Evolutionary conservation across 2,888 invertebrate species (phyloP).

Genomic region (Hetaerina titia): DNA sequence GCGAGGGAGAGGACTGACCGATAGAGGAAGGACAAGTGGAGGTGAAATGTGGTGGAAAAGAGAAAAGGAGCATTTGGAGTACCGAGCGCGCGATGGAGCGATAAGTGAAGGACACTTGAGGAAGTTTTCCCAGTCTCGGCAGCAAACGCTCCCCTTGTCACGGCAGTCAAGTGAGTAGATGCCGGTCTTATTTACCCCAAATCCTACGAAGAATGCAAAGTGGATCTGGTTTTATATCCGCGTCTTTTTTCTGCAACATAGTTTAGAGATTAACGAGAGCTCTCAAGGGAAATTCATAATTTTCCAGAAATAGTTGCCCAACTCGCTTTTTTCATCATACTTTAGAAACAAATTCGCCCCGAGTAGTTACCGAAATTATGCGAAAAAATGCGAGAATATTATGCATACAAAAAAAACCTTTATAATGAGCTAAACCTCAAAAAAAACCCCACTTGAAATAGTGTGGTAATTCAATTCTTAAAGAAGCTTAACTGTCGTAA

Average conservation of each 20-base stretch:
- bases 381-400: no score
- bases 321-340: no score
- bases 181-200: not conserved
- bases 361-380: no score
- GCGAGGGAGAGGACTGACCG: not conserved
- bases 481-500: no score
- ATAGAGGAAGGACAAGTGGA: not conserved
- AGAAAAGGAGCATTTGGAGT: not conserved
- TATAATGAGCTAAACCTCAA: no score
- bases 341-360: no score
- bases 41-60: not conserved
- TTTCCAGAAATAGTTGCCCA: not conserved
- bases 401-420: no score
- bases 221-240: conserved; percentile 2
- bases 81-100: not conserved
- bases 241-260: not conserved
- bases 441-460: no score
- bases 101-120: conserved; percentile 4
- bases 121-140: not conserved
- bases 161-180: not conserved
- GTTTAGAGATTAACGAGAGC: not conserved
- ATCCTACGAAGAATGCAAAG: not conserved
- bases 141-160: not conserved
- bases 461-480: no score
- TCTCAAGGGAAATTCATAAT: not conserved